Conservation (phyloP, 2,113 vertebrate species). For the Aplodontia rufa region DNA sequence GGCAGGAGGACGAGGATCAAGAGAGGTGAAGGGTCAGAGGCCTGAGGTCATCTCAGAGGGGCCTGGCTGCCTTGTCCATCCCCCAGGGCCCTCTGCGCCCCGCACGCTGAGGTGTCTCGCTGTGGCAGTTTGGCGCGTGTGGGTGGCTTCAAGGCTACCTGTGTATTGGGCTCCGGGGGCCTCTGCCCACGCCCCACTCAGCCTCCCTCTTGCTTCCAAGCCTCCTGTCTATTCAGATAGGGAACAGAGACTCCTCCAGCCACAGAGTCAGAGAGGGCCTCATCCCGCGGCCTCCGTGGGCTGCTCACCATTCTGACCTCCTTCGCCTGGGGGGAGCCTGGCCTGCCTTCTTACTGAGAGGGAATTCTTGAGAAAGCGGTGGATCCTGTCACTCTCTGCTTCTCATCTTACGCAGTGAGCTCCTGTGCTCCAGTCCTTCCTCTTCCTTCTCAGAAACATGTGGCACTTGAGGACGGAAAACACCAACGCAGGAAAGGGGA, state of each 20-base stretch:
- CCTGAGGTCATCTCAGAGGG: rapidly evolving
- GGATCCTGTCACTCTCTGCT: neutral
- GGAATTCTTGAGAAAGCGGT: neutral
- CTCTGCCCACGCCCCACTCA: neutral
- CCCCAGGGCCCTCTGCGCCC: neutral
- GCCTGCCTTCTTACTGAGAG: neutral
- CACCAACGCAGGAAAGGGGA: neutral
- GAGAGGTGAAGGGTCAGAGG: rapidly evolving
- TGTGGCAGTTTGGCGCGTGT: rapidly evolving
- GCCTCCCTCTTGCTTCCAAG: neutral
- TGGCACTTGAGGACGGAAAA: neutral
- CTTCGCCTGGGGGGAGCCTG: rapidly evolving
- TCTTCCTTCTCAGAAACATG: neutral
- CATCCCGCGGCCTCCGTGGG: no score
- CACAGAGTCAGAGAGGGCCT: no score
- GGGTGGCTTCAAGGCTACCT: neutral
- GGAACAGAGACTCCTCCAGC: neutral
- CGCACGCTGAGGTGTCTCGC: neutral
- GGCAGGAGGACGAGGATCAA: no score
- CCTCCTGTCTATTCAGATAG: rapidly evolving
- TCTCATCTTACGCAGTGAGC: conserved; percentile 3
- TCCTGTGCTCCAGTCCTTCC: conserved; percentile 49
- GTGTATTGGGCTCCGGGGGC: rapidly evolving
- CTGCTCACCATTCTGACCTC: neutral
- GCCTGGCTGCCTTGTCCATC: neutral